Percentiles rank a stretch among this genome's conserved stretches.
Evolutionary conservation across 2,888 invertebrate species (phyloP).

Genomic region (Encarsia formosa): DNA sequence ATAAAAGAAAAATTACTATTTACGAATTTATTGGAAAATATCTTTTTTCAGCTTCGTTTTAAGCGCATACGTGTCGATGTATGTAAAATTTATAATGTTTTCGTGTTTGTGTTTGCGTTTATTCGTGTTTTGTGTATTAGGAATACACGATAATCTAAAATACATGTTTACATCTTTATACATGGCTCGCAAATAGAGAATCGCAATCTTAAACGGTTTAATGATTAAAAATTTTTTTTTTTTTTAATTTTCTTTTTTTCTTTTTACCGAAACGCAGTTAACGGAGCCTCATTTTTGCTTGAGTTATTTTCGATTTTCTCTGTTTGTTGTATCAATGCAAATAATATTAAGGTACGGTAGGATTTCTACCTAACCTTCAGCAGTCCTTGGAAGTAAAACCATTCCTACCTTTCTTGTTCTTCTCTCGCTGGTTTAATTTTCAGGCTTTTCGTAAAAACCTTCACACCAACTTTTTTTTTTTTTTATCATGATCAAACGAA

Average conservation of each 20-base stretch:
- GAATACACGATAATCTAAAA: conserved; percentile 49
- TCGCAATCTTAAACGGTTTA: conserved; percentile 38
- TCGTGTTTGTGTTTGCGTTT: conserved; percentile 15
- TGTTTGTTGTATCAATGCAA: conserved; percentile 14
- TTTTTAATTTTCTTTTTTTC: too few relatives aligned
- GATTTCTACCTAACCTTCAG: conserved; percentile 18
- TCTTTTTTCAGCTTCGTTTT: conserved; percentile 24
- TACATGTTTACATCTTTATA: conserved; percentile 49
- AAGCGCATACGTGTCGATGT: not conserved
- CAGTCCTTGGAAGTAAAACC: conserved; percentile 8
- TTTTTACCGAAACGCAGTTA: conserved; percentile 35
- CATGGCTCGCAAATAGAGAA: conserved; percentile 42
- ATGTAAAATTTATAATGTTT: too few relatives aligned
- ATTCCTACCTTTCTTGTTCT: too few relatives aligned
- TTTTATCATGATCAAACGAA: too few relatives aligned
- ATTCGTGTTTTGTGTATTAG: conserved; percentile 36
- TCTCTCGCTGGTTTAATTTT: too few relatives aligned
- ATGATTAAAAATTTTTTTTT: too few relatives aligned
- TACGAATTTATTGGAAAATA: conserved; percentile 23
- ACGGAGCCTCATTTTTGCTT: conserved; percentile 20
- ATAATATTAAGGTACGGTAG: conserved; percentile 18
- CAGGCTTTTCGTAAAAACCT: too few relatives aligned
- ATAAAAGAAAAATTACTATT: too few relatives aligned
- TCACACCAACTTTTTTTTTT: too few relatives aligned
- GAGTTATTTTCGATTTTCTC: conserved; percentile 9